These are phyloP conservation scores for Paraplagusia blochii DNA, from an alignment of 2,113 vertebrate genomes.

Conservation along the genomic window DNA sequence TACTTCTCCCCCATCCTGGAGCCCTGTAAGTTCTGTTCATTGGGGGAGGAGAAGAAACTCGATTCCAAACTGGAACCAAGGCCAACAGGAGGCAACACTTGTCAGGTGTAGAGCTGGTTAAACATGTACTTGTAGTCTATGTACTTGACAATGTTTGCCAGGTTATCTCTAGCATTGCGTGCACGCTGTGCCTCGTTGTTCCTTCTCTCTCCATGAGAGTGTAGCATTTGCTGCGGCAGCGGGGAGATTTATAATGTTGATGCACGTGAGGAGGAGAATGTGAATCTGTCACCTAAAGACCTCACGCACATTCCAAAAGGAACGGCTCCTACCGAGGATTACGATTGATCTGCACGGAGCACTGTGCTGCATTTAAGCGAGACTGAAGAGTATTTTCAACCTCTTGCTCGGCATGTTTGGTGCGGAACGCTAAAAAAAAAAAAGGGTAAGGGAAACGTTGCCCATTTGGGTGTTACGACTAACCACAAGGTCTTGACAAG, in stretches of 20 bases:
- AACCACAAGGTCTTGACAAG: constrained; percentile 23
- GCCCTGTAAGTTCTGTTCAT: constrained; percentile 57
- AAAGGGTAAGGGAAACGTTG: constrained; percentile 47
- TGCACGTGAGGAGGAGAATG: constrained; percentile 46
- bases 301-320: constrained; percentile 69
- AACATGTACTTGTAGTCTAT: constrained; percentile 36
- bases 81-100: constrained; percentile 50
- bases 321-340: constrained; percentile 68
- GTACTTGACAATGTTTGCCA: constrained; percentile 30
- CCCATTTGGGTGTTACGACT: constrained; percentile 59
- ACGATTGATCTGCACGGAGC: constrained; percentile 67
- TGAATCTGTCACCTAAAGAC: constrained; percentile 62
- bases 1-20: constrained; percentile 56
- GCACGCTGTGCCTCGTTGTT: constrained; percentile 5
- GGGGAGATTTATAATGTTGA: constrained; percentile 48
- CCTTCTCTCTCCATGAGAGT: constrained; percentile 1
- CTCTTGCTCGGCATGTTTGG: constrained; percentile 20
- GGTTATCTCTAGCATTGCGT: constrained; percentile 31
- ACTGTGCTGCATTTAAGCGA: constrained; percentile 51
- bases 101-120: constrained; percentile 40
- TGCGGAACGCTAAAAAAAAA: constrained; percentile 27
- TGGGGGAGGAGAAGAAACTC: constrained; percentile 46
- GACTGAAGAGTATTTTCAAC: constrained; percentile 6
- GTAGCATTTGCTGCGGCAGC: constrained; percentile 28
- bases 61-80: constrained; percentile 30